phyloP scores from a whole-genome alignment of 2,113 vertebrate genomes.

The Neogale vison region DNA sequence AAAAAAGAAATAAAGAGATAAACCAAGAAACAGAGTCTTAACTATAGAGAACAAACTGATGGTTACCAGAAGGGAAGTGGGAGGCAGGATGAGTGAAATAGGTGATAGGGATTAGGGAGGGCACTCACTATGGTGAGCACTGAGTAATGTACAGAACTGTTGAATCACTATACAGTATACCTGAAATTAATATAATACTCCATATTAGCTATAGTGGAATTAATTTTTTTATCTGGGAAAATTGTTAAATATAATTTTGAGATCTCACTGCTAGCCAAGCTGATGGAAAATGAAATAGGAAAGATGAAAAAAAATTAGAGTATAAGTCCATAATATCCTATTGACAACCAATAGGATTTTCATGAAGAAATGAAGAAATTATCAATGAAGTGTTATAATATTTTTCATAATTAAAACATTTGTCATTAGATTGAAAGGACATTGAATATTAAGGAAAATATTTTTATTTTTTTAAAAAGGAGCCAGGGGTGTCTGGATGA shows the following conservation, averaged over 20 bases:
- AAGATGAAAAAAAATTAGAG: not conserved
- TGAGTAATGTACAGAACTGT: not conserved
- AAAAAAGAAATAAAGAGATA: not conserved
- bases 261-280: not conserved
- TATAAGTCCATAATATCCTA: not conserved
- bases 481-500: not conserved
- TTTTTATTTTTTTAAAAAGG: too few species aligned
- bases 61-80: not conserved
- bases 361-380: not conserved
- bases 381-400: not conserved
- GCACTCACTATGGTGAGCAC: not conserved
- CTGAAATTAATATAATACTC: not conserved
- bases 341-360: not conserved
- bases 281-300: not conserved
- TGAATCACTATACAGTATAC: not conserved
- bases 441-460: not conserved
- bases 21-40: not conserved
- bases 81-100: not conserved
- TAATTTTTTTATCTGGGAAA: not conserved
- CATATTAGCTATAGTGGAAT: not conserved
- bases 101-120: not conserved
- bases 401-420: not conserved
- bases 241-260: not conserved
- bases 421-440: not conserved
- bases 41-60: not conserved